Evolutionary conservation across 92 coral and sea anemone genomes (phyloP), one percentile per base, ranked within the genome.

Genomic region (Metridium senile): DNA sequence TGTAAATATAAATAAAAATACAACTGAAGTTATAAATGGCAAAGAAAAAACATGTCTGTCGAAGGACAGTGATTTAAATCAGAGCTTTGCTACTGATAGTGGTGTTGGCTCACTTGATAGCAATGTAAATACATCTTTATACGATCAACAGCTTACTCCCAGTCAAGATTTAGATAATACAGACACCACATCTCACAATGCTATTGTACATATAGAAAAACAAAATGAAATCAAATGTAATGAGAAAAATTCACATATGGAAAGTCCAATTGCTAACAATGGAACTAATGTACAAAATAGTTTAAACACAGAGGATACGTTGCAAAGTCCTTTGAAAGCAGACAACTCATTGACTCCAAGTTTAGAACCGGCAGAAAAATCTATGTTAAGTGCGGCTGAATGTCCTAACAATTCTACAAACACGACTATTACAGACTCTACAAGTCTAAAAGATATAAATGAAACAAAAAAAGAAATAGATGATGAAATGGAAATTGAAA

Each of bases 1-100:
- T 68, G 74, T 68, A 68, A 8, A 68, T 49, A 39, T 25, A 34
- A 22, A 66, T 62, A 74, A 39, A 26, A 72, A 58, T 58, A 8
- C 78, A 11, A 31, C 69, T 4, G n/a, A 29, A 63, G 45, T 21
- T 63, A 28, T 16, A 16, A 18, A 7, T 59, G 17, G 32, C 65
- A 39, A 6, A 39, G 49, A 39, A 39, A 39, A 39, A 39, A 39
- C 49, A 39, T 39, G 8, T 39, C 49, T 39, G 49, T 39, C 49
- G 13, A 39, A 39, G 49, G 49, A 39, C 8, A 59, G 26, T 59
- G 26, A 21, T 7, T 63, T 16, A 63, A 63, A 21, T 63, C 69
- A 63, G 18, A 59, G 66, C 22, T 63, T 63, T 63, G 9, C 9
- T 63, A 63, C 4, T 2, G 69, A 63, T 30, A 63, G 69, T 30